These are phyloP conservation scores for Scaptomyza cyrtandrae DNA, from an alignment of 2,888 invertebrate genomes.

Conservation along the genomic window DNA sequence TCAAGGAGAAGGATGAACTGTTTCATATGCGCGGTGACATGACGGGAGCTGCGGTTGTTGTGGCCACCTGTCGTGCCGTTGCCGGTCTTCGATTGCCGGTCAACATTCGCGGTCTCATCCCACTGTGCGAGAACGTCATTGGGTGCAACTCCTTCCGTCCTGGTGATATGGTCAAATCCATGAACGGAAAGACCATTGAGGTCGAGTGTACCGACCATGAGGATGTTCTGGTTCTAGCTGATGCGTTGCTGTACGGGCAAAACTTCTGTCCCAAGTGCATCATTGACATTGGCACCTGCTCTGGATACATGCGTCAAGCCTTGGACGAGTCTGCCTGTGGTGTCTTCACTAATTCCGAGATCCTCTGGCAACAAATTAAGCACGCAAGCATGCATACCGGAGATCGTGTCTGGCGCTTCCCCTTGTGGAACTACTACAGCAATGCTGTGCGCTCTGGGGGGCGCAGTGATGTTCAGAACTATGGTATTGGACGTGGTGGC, in stretches of 20 bases:
- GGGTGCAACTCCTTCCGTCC: constrained; percentile 91
- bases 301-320: constrained; percentile 88
- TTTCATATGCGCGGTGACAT: constrained; percentile 91
- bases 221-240: constrained; percentile 91
- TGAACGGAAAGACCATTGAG: constrained; percentile 90
- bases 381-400: constrained; percentile 90
- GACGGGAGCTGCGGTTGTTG: constrained; percentile 93
- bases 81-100: constrained; percentile 89
- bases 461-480: constrained; percentile 85
- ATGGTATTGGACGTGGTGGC: constrained; percentile 85
- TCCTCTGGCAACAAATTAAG: constrained; percentile 88
- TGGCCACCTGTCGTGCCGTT: constrained; percentile 89
- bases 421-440: constrained; percentile 90
- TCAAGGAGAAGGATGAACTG: constrained; percentile 85
- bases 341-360: constrained; percentile 90
- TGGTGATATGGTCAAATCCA: constrained; percentile 91
- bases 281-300: constrained; percentile 92
- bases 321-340: constrained; percentile 89
- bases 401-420: constrained; percentile 93
- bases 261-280: constrained; percentile 87
- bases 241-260: constrained; percentile 91
- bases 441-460: constrained; percentile 81
- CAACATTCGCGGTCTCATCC: constrained; percentile 90
- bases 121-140: constrained; percentile 92
- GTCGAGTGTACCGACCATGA: constrained; percentile 90